phyloP scores from a whole-genome alignment of 37 sponge, comb jelly and placozoan genomes.

The Haliclona indistincta region DNA sequence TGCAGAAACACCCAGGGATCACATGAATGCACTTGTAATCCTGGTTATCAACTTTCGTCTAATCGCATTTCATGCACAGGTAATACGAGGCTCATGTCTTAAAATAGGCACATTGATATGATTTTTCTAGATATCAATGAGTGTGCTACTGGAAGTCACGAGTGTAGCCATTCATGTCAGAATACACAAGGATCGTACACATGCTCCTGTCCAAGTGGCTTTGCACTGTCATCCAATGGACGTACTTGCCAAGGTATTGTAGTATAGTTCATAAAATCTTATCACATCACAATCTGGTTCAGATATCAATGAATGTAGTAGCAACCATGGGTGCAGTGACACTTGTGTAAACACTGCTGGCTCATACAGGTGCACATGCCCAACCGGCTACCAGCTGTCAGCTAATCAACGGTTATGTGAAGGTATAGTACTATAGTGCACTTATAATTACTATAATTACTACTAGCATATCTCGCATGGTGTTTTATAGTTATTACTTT shows the following conservation, averaged over 20 bases:
- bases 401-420: neutral
- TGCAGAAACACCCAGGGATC: neutral
- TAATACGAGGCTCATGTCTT: neutral
- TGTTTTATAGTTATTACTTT: neutral
- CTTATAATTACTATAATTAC: neutral
- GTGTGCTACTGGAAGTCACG: neutral
- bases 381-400: constrained; percentile 18
- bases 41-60: neutral
- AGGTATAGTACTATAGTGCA: neutral
- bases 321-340: constrained; percentile 13
- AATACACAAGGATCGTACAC: constrained; percentile 35
- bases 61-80: neutral
- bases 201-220: constrained; percentile 12
- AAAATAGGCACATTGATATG: too few relatives aligned
- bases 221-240: neutral
- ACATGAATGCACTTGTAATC: neutral
- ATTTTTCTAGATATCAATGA: constrained; percentile 3
- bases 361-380: constrained; percentile 32
- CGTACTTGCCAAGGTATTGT: neutral
- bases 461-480: neutral
- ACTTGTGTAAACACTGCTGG: constrained; percentile 42
- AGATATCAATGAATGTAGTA: constrained; percentile 50
- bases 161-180: constrained; percentile 11
- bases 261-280: constrained; percentile 1
- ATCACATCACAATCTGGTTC: neutral